These are phyloP conservation scores for Cecropterus lyciades DNA, from an alignment of 1,140 invertebrate genomes.

Conservation along the genomic window DNA sequence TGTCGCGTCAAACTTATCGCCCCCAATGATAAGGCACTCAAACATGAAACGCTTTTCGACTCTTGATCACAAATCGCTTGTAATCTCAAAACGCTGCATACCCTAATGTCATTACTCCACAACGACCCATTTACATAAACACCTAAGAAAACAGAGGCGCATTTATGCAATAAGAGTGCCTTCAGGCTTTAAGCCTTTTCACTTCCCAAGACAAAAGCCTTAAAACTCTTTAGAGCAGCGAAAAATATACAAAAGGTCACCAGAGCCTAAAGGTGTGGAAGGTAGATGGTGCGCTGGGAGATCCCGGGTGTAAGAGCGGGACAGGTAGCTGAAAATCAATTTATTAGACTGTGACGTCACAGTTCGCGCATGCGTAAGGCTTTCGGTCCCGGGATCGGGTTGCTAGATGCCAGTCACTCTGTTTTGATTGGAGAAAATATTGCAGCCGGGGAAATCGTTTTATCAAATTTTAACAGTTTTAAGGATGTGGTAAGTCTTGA, in stretches of 20 bases:
- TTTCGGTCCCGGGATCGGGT: slow-evolving; percentile 68
- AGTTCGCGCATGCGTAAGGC: slow-evolving; percentile 69
- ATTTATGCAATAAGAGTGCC: slow-evolving; percentile 60
- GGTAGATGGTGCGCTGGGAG: slow-evolving; percentile 49
- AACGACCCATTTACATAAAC: slow-evolving; percentile 43
- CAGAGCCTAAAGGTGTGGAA: slow-evolving; percentile 67
- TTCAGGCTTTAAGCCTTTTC: slow-evolving; percentile 64
- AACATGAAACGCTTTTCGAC: too few species aligned
- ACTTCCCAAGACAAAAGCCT: slow-evolving; percentile 72
- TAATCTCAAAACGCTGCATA: slow-evolving; percentile 12
- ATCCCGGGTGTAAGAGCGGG: slow-evolving; percentile 51
- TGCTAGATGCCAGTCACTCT: slow-evolving; percentile 53
- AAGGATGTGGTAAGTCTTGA: neutral
- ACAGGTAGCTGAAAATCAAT: slow-evolving; percentile 83
- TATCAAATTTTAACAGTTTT: neutral
- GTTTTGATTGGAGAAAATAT: slow-evolving; percentile 3
- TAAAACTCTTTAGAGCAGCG: slow-evolving; percentile 68
- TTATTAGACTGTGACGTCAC: slow-evolving; percentile 84
- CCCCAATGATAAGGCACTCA: too few species aligned
- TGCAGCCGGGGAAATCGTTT: neutral
- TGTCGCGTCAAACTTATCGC: too few species aligned
- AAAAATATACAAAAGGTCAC: slow-evolving; percentile 81
- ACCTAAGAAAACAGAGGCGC: slow-evolving; percentile 45
- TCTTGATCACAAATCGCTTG: neutral
- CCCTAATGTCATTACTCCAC: slow-evolving; percentile 10